Base-by-base conservation (phyloP, 2,113 vertebrate genomes). In the Rhynchopsitta pachyrhyncha region DNA sequence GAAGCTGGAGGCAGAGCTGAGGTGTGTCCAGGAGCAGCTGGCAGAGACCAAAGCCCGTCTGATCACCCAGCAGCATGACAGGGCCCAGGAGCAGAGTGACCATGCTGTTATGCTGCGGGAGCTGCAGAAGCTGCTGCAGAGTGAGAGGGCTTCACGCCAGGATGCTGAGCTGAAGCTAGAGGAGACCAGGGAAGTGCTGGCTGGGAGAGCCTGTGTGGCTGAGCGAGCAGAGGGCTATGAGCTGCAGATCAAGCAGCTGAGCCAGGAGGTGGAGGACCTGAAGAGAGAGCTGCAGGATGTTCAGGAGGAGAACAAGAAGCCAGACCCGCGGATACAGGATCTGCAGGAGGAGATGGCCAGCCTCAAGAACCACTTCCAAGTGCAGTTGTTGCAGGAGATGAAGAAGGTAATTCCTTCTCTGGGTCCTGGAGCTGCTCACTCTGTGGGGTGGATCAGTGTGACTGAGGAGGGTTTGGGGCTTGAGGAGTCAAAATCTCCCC, bases 71-170 rank as follows among this genome's bases (percentile, higher is more conserved):
- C 99, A 99, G 97, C 99, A 99, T 1, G 99, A 99, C 93, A 95
- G 99, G 1, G 98, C 98, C 35, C 99, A 98, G 70, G 99, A 99
- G 92, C 99, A 99, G 92, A 93, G 97, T 1, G 98, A 99, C 97
- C 99, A 99, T 22, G 98, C 97, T 4, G 91, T 98, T 42, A 99
- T 99, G 99, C 98, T 99, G 22, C 94, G 98, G 0, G 99, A 99
- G 98, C 98, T 99, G 13, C 99, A 99, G 98, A 98, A 97, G 68
- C 97, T 99, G 82, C 97, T 99, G 83, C 99, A 98, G 97, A 98
- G 98, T 59, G 99, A 98, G 96, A 95, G 98, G 77, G 97, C 97
- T 22, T 82, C 95, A 83, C 97, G 99, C 5, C 98, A 98, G 93
- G 98, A 98, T 1, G 96, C 95, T 0, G 99, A 99, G 95, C 98